phyloP scores from a whole-genome alignment of 2,888 invertebrate genomes.

The Platynereis dumerilii region DNA sequence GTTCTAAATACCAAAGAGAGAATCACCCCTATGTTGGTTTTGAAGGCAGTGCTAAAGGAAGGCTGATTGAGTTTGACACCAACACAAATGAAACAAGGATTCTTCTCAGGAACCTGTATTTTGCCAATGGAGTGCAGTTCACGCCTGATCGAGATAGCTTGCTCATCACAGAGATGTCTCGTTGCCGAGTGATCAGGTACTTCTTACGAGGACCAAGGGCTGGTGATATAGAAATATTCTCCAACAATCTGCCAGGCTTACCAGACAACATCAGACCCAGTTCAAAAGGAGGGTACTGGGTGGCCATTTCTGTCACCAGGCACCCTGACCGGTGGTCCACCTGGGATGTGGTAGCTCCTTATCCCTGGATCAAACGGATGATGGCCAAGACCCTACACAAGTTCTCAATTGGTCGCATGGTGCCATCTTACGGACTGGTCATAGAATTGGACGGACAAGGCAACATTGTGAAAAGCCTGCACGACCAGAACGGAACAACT shows the following conservation, averaged over 20 bases:
- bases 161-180: conserved; percentile 17
- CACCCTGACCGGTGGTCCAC: conserved; percentile 14
- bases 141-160: conserved; percentile 76
- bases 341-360: conserved; percentile 24
- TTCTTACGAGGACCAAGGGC: conserved; percentile 81
- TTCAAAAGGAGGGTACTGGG: conserved; percentile 62
- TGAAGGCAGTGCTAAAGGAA: conserved; percentile 8
- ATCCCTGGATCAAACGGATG: conserved; percentile 26
- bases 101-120: conserved; percentile 77
- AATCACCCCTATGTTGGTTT: conserved; percentile 70
- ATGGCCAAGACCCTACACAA: conserved; percentile 21
- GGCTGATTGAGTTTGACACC: conserved; percentile 78
- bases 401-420: conserved; percentile 9
- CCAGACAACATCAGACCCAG: conserved; percentile 73
- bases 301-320: conserved; percentile 49
- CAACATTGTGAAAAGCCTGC: conserved; percentile 26
- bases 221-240: conserved; percentile 79
- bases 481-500: conserved; percentile 22
- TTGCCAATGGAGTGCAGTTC: conserved; percentile 87
- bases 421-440: conserved; percentile 8
- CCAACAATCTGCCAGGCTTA: conserved; percentile 72
- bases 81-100: conserved; percentile 77
- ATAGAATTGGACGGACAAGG: conserved; percentile 31
- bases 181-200: conserved; percentile 64
- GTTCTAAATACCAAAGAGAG: conserved; percentile 74